phyloP scores from a whole-genome alignment of 1,140 invertebrate species.

The Trialeurodes vaporariorum region DNA sequence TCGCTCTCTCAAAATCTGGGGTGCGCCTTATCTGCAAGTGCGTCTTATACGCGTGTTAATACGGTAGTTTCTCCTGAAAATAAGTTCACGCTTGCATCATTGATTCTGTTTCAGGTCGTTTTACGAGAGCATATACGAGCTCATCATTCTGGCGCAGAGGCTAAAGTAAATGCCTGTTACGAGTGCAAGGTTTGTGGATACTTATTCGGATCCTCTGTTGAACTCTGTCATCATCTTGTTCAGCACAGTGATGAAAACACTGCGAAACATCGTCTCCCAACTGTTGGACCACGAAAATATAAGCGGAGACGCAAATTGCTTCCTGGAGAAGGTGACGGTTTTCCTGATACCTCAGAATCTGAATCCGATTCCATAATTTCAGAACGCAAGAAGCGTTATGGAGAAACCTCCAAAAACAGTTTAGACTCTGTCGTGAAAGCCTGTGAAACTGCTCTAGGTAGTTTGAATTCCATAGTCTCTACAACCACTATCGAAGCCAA shows the following conservation, averaged over 20 bases:
- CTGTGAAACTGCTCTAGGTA: not conserved
- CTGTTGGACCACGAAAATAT: constrained; percentile 56
- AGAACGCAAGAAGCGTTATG: constrained; percentile 34
- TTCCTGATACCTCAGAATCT: constrained; percentile 31
- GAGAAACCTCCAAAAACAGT: constrained; percentile 28
- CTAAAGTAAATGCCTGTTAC: constrained; percentile 41
- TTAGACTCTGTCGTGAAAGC: constrained; percentile 36
- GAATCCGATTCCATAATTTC: constrained; percentile 32
- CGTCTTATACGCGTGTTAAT: not conserved
- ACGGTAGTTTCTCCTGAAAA: not conserved
- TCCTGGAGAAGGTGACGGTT: constrained; percentile 38
- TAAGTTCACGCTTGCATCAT: constrained; percentile 12
- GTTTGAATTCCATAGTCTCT: not conserved
- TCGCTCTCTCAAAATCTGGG: too few relatives aligned
- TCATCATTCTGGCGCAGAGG: constrained; percentile 65
- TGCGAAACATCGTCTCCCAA: constrained; percentile 45
- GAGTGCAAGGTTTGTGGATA: constrained; percentile 61
- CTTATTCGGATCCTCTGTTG: constrained; percentile 51
- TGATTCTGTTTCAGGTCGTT: constrained; percentile 45
- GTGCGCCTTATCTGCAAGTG: too few relatives aligned
- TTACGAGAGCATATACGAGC: constrained; percentile 66
- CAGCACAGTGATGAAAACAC: constrained; percentile 73
- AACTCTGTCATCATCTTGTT: constrained; percentile 65
- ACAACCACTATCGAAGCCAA: not conserved
- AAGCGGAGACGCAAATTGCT: constrained; percentile 62